Base-by-base conservation (phyloP, 2,797 vertebrate species). In the Falco biarmicus region DNA sequence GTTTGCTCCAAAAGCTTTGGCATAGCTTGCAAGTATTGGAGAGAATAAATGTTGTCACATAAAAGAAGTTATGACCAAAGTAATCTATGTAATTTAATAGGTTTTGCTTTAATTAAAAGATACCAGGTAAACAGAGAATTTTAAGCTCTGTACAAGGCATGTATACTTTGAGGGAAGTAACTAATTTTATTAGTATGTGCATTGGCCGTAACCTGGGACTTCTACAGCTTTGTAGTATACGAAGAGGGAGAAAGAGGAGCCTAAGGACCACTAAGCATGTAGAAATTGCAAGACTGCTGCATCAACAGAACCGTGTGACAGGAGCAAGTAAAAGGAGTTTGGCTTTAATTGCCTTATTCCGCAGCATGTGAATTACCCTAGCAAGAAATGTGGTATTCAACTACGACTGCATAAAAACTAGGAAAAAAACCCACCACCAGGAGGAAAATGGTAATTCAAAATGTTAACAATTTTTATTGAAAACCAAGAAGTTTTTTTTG, bases 91-190 rank as follows among this genome's bases (percentile, higher is more conserved):
- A 92, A 69, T 79, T 78, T 73, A 84, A 37, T 37, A 81, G 39
- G 14, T 57, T 96, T 81, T 17, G 82, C 17, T 77, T 90, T 57
- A 89, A 85, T 47, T 77, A 68, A 57, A 87, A 86, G 41, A 50
- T 10, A 45, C 5, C 9, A 17, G 25, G 6, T 78, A 91, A 95
- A 90, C 4, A 56, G 8, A 57, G 70, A 70, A 66, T 77, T 8
- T 4, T 76, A 32, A 76, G 10, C 16, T 57, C 19, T 15, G 5
- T 59, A 29, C 39, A 66, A 76, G 77, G 57, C 1, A 2, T 7
- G 2, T 50, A 5, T 13, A 29, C 7, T 43, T 54, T 14, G 43
- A 90, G 11, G 47, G 24, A 66, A 74, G 39, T 63, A 85, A 47
- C 2, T 47, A 3, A 1, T 15, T 34, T 3, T 34, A 16, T 63